Evolutionary conservation across 2,797 vertebrate genomes (phyloP), one percentile per base, ranked within the genome.

Genomic region (Gastrophryne carolinensis): DNA sequence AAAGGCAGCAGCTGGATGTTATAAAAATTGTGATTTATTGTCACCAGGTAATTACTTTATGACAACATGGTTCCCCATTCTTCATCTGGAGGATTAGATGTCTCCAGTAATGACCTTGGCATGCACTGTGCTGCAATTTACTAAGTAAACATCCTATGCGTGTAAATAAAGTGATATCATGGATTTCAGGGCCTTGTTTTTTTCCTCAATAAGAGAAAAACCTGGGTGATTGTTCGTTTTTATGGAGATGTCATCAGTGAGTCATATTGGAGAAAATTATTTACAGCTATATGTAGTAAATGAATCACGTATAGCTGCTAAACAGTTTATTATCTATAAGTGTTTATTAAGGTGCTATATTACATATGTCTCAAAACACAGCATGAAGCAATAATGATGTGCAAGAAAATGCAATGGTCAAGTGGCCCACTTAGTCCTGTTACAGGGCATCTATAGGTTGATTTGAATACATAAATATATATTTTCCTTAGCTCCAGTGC

Each of bases 1-100:
- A 61, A 77, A 73, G 79, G 80, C 78, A 80, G 73, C 81, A 80
- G 69, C 78, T 81, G 80, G 81, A 72, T 81, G 79, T 75, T 82
- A 84, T 79, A 80, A 77, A 81, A 73, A 65, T 77, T 83, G 80
- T 29, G 75, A 80, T 84, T 84, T 83, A 79, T 81, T 79, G 82
- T 67, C 65, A 70, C 67, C 35, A 68, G 71, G 73, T 74, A 75
- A 78, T 80, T 13, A 4, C 78, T 88, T 81, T 83, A 78, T 61
- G 72, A 75, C 60, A 75, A 66, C 74, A 69, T 58, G 78, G 69
- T 83, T 85, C 73, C 67, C 73, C 81, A 84, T 80, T 72, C 74
- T 82, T 69, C 29, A 44, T 37, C 27, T 54, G 30, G 21, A 64
- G 57, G 21, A 9, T 24, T 58, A 30, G 77, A 73, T 81, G 81